Evolutionary conservation across 2,888 invertebrate species (phyloP).

Genomic region (Ophioninae sp.): DNA sequence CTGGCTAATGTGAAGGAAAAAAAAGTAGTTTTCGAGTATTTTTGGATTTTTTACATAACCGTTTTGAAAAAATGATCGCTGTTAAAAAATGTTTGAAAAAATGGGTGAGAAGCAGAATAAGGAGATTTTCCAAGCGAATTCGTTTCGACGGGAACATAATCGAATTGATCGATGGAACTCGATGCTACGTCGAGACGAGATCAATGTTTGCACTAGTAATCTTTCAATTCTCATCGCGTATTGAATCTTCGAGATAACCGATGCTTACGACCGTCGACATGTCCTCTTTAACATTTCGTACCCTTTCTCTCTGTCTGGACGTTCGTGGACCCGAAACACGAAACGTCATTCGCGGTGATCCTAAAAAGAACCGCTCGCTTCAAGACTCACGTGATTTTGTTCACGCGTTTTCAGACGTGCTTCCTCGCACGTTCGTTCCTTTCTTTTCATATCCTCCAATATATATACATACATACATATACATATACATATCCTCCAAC

Average conservation of each 20-base stretch:
- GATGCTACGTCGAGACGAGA: neutral
- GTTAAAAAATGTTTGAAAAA: neutral
- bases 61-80: too few relatives aligned
- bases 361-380: neutral
- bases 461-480: neutral
- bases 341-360: conserved; percentile 20
- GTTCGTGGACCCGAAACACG: conserved; percentile 26
- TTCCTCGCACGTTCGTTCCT: conserved; percentile 40
- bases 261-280: neutral
- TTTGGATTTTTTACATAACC: too few relatives aligned
- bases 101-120: neutral
- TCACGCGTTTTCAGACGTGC: conserved; percentile 38
- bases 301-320: conserved; percentile 14
- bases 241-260: conserved; percentile 18
- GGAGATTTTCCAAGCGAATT: neutral
- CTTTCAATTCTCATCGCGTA: neutral
- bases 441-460: conserved; percentile 16
- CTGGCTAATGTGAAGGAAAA: neutral
- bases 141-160: neutral
- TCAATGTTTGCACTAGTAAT: conserved; percentile 32
- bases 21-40: too few relatives aligned
- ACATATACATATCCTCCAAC: too few relatives aligned
- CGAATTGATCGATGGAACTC: neutral
- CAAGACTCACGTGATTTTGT: conserved; percentile 43
- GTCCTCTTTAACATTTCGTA: conserved; percentile 12